Evolutionary conservation across 2,113 vertebrate species (phyloP), one percentile per base, ranked within the genome.

Genomic region (Sminthopsis crassicaudata): DNA sequence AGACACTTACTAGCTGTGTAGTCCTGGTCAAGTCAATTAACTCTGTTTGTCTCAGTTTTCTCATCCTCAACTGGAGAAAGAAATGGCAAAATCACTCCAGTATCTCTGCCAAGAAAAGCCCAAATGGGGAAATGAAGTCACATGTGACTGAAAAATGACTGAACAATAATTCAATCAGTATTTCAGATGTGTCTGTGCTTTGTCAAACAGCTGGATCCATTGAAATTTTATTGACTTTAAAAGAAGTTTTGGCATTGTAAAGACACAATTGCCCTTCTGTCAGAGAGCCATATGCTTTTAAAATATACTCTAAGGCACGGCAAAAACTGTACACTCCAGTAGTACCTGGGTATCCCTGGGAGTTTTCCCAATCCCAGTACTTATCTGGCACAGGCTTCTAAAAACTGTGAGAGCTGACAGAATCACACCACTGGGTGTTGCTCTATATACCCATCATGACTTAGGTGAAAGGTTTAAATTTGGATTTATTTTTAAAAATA

Each of bases 271-370:
- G 36, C 42, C 67, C 42, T 84, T 84, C 36, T 84, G 67, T 84
- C 36, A 84, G 67, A 84, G 36, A 16, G n/a, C 67, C 67, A 84
- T 42, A 42, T 84, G 67, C 19, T 22, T 84, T 36, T 84, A 19
- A n/a, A 30, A 84, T 84, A 16, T 84, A 19, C 67, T 84, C 67
- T 84, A 84, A 84, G n/a, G 36, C 67, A 84, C 22, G 67, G 14
- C 67, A 84, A 84, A 84, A 84, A 84, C 67, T 84, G 36, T 22
- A 42, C 14, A 42, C 36, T n/a, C 16, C 16, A n/a, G 0, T 84
- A 84, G 67, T n/a, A 84, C 67, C 9, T 90, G 89, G 89, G 46
- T 50, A 90, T 90, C 46, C 89, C 89, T 90, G 89, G 46, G 89
- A 90, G 48, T 90, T 90, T 50, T 90, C 9, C 48, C 46, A 50